Base-by-base conservation (phyloP, 2,888 invertebrate species). In the Brachyopa scutellaris region DNA sequence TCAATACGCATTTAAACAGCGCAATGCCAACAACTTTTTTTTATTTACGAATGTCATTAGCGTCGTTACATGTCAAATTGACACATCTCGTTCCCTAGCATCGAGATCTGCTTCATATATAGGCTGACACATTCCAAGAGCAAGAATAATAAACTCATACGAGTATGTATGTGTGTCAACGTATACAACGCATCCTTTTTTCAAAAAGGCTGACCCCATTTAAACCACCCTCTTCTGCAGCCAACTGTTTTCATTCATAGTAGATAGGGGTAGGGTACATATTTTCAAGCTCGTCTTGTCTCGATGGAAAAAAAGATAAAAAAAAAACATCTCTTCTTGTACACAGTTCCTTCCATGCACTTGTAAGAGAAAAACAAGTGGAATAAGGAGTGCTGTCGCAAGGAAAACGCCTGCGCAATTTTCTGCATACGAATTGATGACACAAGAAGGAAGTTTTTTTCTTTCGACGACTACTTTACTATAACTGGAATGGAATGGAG, bases 231-330 rank as follows among this genome's bases (percentile, higher is more conserved):
- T 57, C 62, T 40, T 51, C 61, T 49, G 36, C 59, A 49, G 66
- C 40, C 59, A 55, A 55, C 45, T 66, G 73, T 55, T 73, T 79
- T 67, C 73, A 79, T 73, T 79, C 73, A 79, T 73, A 55, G 26
- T 26, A 47, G 40, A n/a, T n/a, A n/a, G n/a, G n/a, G n/a, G n/a
- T n/a, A n/a, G n/a, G n/a, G n/a, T 55, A 49, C 33, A 33, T 61
- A 61, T 9, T 29, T 31, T 33, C 21, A 53, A 53, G 59, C 33
- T 33, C 15, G 21, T 72, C 47, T 51, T 73, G 45, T 67, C 61
- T 73, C 55, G n/a, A 11, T 61, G 42, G 59, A 61, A 62, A 79
- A 31, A 62, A 40, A n/a, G n/a, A n/a, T n/a, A n/a, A n/a, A 51
- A 77, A 57, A 26, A 26, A 26, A 26, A 26, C 26, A 26, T 57